These are phyloP conservation scores for Cavia porcellus DNA, from an alignment of 2,113 vertebrate genomes.

Conservation along the genomic window DNA sequence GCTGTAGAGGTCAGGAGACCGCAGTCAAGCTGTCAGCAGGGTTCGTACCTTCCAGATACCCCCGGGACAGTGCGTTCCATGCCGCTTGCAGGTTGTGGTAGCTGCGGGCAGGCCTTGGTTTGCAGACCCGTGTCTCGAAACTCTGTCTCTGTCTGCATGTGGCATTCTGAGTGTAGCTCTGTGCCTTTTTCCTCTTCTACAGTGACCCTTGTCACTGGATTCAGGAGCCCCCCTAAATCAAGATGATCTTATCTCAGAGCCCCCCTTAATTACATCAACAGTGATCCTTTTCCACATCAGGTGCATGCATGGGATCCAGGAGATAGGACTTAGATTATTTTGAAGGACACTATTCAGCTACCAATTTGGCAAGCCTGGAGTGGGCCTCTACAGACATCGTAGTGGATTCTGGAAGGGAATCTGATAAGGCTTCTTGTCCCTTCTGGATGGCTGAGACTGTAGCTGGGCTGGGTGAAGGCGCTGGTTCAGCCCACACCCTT, in stretches of 20 bases:
- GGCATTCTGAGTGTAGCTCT: not conserved
- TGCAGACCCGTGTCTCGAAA: accelerated
- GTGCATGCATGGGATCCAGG: not conserved
- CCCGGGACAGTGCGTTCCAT: accelerated
- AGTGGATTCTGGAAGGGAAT: not conserved
- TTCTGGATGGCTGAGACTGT: not conserved
- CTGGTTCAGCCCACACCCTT: accelerated
- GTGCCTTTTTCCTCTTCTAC: accelerated
- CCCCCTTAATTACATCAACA: not conserved
- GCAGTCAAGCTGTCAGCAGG: not conserved
- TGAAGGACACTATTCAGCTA: not conserved
- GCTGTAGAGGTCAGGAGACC: not conserved
- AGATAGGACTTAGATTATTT: not conserved
- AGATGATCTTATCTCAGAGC: not conserved
- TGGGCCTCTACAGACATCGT: accelerated
- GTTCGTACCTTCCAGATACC: not conserved
- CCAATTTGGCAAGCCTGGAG: not conserved
- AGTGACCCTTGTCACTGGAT: accelerated
- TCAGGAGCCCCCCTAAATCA: not conserved
- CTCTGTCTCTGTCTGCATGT: accelerated
- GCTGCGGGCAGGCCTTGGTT: accelerated
- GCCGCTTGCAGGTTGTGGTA: accelerated
- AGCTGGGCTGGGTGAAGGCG: no score
- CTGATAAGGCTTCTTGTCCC: not conserved
- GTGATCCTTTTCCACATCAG: not conserved